Conservation (phyloP, 2,888 invertebrate genomes). For the Euplagia quadripunctaria region DNA sequence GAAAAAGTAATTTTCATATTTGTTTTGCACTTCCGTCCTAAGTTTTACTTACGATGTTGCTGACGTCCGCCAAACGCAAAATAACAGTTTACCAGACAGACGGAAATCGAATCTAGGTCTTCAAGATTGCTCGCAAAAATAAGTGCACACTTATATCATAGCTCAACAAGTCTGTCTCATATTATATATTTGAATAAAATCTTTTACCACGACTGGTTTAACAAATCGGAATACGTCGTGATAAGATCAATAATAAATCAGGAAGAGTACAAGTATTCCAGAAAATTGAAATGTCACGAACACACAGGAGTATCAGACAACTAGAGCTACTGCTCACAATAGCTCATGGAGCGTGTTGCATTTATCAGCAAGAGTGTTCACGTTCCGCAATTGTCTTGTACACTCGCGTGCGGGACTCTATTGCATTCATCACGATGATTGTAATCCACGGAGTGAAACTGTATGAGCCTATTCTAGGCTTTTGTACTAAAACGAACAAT, state of each 20-base stretch:
- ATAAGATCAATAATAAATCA: background rate
- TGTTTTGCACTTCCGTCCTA: too few species aligned
- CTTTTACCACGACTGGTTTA: background rate
- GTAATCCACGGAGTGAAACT: slow-evolving; percentile 44
- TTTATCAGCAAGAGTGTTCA: slow-evolving; percentile 14
- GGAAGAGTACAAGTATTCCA: background rate
- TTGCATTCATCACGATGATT: slow-evolving; percentile 45
- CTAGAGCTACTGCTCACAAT: slow-evolving; percentile 43
- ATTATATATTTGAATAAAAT: background rate
- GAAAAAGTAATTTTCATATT: too few species aligned
- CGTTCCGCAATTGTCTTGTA: slow-evolving; percentile 35
- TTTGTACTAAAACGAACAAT: slow-evolving; percentile 6
- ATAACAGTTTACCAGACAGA: too few species aligned
- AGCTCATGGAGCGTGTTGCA: slow-evolving; percentile 48
- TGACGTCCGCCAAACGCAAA: too few species aligned
- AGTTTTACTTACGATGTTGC: too few species aligned
- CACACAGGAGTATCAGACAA: slow-evolving; percentile 10
- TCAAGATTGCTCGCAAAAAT: background rate
- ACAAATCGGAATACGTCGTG: background rate
- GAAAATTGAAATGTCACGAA: slow-evolving; percentile 8
- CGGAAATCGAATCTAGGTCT: background rate
- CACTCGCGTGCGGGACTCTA: slow-evolving; percentile 30
- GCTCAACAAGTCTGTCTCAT: background rate
- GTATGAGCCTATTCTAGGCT: slow-evolving; percentile 12
- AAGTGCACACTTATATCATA: background rate